Percentiles rank a stretch among this genome's conserved stretches.
Evolutionary conservation across 2,888 invertebrate species (phyloP).

Genomic region (Congeria kusceri): DNA sequence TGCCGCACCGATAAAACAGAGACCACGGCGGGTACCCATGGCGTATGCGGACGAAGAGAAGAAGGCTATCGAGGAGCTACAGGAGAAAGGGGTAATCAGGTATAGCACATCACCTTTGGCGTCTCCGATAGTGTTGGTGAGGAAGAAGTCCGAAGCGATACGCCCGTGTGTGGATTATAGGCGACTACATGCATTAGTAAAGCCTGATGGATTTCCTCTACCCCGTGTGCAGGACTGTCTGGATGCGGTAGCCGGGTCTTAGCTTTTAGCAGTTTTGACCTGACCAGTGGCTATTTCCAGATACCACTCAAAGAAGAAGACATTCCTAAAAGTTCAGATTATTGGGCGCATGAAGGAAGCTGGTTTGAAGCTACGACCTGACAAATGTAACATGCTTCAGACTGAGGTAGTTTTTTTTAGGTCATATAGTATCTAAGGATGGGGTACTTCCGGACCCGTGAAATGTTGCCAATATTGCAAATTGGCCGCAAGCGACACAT

Average conservation of each 20-base stretch:
- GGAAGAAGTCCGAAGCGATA: conserved; percentile 8
- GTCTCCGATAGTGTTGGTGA: conserved; percentile 31
- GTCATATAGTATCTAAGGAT: conserved; percentile 27
- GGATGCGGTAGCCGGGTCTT: conserved; percentile 2
- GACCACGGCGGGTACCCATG: conserved; percentile 43
- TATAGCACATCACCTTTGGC: conserved; percentile 36
- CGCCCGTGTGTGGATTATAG: conserved; percentile 16
- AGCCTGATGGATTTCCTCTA: too few species aligned
- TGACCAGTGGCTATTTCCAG: conserved; percentile 5
- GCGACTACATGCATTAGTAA: neutral
- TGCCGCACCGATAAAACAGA: conserved; percentile 44
- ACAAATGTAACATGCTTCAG: conserved; percentile 26
- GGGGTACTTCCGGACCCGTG: conserved; percentile 24
- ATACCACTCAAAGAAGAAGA: conserved; percentile 11
- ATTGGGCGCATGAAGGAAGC: conserved; percentile 2
- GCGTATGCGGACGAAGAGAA: conserved; percentile 51
- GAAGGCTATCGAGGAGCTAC: conserved; percentile 43
- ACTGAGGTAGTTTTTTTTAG: conserved; percentile 25
- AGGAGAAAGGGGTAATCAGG: conserved; percentile 26
- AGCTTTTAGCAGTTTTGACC: conserved; percentile 3
- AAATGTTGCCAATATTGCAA: conserved; percentile 25
- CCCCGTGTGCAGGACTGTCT: conserved; percentile 13
- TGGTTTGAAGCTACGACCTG: conserved; percentile 25
- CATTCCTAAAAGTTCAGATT: conserved; percentile 12
- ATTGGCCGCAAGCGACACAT: conserved; percentile 11